Base-by-base conservation (phyloP, 2,797 vertebrate genomes). In the Pseudomugil gertrudae region DNA sequence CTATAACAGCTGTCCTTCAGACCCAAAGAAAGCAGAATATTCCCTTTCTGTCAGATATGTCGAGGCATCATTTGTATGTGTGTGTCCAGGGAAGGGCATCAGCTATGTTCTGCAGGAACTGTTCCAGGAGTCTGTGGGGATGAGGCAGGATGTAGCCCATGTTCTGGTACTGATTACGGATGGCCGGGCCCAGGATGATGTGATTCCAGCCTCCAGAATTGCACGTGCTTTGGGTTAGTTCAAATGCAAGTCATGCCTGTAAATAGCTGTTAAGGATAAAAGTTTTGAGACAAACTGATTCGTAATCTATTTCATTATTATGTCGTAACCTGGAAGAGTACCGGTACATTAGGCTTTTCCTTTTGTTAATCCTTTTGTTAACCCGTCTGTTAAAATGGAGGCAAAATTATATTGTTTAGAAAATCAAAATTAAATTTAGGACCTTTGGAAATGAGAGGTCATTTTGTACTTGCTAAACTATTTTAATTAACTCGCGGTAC, bases 121-220 rank as follows among this genome's bases (percentile, higher is more conserved):
- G 38, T 97, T 97, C 78, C 94, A 94, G 76, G 85, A 94, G 80
- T 94, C 94, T 82, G 81, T 92, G 68, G 96, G 96, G 19, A 96
- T 97, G 96, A 93, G 96, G 26, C 92, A 84, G 9, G 80, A 92
- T 0, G 90, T 89, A 23, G 86, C 95, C 58, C 96, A 93, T 7
- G 63, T 94, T 26, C 78, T 98, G 83, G 90, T 98, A 30, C 86
- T 98, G 5, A 85, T 98, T 61, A 98, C 96, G 0, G 96, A 97
- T 14, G 96, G 96, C n/a, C 90, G 80, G 36, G 96, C 96, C 27
- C 96, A 95, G 85, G 96, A 98, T 38, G 92, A 96, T 0, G 96
- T 97, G 72, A 32, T 87, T 50, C 90, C 91, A 0, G 94, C 96
- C 11, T 95, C 96, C 48, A 94, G 92, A 83, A 89, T 92, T 24